Evolutionary conservation across 2,797 vertebrate genomes (phyloP), one percentile per base, ranked within the genome.

Genomic region (Gymnopithys bicolor): DNA sequence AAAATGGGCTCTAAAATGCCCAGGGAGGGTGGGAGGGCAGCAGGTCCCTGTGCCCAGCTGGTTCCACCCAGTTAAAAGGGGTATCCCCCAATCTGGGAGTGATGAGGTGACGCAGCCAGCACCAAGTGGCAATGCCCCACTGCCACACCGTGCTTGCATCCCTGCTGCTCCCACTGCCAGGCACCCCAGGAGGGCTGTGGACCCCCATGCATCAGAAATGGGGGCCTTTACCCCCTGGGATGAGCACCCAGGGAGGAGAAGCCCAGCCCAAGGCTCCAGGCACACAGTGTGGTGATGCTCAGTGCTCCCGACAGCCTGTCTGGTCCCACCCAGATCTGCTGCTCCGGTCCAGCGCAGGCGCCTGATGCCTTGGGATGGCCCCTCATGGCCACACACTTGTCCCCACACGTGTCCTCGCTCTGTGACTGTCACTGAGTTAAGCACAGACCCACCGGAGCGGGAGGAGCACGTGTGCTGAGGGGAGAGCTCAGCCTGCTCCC

Each of bases 121-220:
- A 46, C 8, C 5, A 1, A 0, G 4, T 3, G 2, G 37, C 19
- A 35, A 53, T 19, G 48, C 19, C 45, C 39, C 2, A 2, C 33
- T 81, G 62, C 58, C 49, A 51, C 46, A 39, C 0, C 0, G 16
- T 8, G 25, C 13, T 49, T 35, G 12, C 7, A 7, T 43, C 45
- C 58, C 52, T 33, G 58, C 32, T 60, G 67, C 13, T 52, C 32
- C 35, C 55, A 45, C 9, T 28, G 6, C 28, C 0, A 3, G 30
- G 70, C 32, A 39, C 0, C 1, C n/a, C 78, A 74, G 78, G 33
- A 87, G 46, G 46, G 24, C 62, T 75, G 35, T 2, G 2, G 30
- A 69, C 7, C 41, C 46, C 25, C 0, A 0, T 41, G 13, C 8
- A 12, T 51, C 30, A 30, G 35, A 70, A 75, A 67, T 11, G 9